phyloP scores from a whole-genome alignment of 2,797 vertebrate genomes.

The Xiphophorus birchmanni region DNA sequence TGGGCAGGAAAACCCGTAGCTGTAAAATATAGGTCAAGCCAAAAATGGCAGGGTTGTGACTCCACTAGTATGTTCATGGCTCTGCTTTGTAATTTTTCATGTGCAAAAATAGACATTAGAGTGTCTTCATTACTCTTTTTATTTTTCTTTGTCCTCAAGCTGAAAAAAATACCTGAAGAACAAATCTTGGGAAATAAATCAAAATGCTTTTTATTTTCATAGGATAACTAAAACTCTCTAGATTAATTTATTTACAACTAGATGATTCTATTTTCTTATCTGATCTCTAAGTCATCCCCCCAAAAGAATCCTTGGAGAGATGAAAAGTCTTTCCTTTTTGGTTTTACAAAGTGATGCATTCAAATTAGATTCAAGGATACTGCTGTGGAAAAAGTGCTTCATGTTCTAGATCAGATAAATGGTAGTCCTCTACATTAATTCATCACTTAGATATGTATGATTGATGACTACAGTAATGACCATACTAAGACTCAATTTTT shows the following conservation, averaged over 20 bases:
- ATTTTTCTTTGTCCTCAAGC: neutral
- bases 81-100: slow-evolving; percentile 1
- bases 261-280: neutral
- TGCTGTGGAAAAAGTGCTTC: neutral
- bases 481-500: neutral
- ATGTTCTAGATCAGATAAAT: neutral
- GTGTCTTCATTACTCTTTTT: neutral
- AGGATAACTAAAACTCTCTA: neutral
- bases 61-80: neutral
- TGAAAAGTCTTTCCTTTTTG: neutral
- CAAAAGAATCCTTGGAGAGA: neutral
- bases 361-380: neutral
- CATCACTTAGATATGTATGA: neutral
- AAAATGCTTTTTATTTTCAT: neutral
- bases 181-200: neutral
- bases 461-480: neutral
- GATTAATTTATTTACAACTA: neutral
- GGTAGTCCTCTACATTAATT: neutral
- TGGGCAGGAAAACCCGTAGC: slow-evolving; percentile 38
- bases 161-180: neutral
- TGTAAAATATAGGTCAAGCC: slow-evolving; percentile 1
- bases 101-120: neutral
- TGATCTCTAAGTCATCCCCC: neutral
- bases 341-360: neutral
- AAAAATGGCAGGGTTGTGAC: neutral